phyloP scores from a whole-genome alignment of 1,140 invertebrate species.

The Leptinotarsa texana region DNA sequence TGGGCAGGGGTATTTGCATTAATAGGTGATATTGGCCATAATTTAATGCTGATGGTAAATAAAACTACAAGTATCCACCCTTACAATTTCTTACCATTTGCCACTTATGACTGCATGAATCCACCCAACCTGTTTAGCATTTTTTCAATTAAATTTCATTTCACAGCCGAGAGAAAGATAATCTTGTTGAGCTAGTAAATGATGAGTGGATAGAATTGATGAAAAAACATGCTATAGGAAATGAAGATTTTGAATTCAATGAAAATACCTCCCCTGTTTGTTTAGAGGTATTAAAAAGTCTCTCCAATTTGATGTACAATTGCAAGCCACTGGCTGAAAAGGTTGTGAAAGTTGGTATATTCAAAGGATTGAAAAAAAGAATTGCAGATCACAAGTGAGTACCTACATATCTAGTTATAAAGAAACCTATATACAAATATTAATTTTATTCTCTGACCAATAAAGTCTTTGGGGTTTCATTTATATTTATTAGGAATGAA shows the following conservation, averaged over 20 bases:
- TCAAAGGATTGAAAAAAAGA: constrained; percentile 75
- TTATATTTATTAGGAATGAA: constrained; percentile 53
- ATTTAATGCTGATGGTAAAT: too few relatives aligned
- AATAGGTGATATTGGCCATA: too few relatives aligned
- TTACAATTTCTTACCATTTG: too few relatives aligned
- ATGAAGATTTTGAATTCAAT: constrained; percentile 55
- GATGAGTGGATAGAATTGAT: constrained; percentile 69
- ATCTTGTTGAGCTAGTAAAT: constrained; percentile 71
- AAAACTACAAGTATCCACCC: too few relatives aligned
- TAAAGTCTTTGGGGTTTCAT: background rate
- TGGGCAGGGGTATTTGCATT: too few relatives aligned
- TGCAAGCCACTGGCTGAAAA: constrained; percentile 70
- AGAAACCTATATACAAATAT: background rate
- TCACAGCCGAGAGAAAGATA: constrained; percentile 73
- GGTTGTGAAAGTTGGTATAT: constrained; percentile 71
- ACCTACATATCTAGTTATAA: constrained; percentile 25
- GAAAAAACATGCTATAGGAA: constrained; percentile 60
- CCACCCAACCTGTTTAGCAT: constrained; percentile 33
- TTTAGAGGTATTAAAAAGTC: constrained; percentile 82
- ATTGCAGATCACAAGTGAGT: constrained; percentile 69
- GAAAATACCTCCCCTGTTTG: constrained; percentile 60
- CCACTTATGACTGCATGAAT: background rate
- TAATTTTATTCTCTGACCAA: constrained; percentile 19
- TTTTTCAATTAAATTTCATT: constrained; percentile 23
- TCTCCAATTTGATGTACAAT: constrained; percentile 89